Base-by-base conservation (phyloP, 2,113 vertebrate genomes). In the Pachycephala philippinensis region DNA sequence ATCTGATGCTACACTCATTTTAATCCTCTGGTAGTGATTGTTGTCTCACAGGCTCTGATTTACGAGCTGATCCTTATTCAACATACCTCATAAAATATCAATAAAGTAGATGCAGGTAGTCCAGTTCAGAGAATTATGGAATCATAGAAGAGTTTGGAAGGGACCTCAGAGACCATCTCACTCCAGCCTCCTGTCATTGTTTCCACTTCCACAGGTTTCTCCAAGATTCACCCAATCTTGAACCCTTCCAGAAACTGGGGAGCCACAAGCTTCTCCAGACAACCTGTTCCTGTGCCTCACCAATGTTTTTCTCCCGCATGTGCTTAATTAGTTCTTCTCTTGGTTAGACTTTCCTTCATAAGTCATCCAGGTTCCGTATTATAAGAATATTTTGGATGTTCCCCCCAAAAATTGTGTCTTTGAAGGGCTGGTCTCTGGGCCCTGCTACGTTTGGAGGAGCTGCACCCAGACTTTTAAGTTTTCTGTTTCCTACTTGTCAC, bases 381-480 rank as follows among this genome's bases (percentile, higher is more conserved):
- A 26, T 26, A n/a, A 70, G 20, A 52, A n/a, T 61, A 65, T 65
- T 53, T 82, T 9, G 3, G 18, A 49, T 37, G 2, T 45, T 59
- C 3, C 3, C 11, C 31, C 4, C 3, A 27, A 26, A n/a, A 35
- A 39, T 0, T 5, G 1, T n/a, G 2, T 4, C 1, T 35, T 83
- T 56, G 5, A 74, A 89, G n/a, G 16, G 2, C 8, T 76, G 2
- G 1, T 83, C 11, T 84, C 12, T 52, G 13, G 8, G 18, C 1
- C 6, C 4, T 60, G 6, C 1, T 80, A 6, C 33, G 8, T n/a
- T 54, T 80, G 20, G 30, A 63, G n/a, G 31, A 71, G 4, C 7
- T 65, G 6, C 5, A n/a, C 1, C 1, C 17, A 37, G 8, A 31
- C 18, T 72, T 90, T 31, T 13, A 15, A 15, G 2, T 37, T 74